Evolutionary conservation across 2,113 vertebrate species (phyloP).

Genomic region (Otis tarda): DNA sequence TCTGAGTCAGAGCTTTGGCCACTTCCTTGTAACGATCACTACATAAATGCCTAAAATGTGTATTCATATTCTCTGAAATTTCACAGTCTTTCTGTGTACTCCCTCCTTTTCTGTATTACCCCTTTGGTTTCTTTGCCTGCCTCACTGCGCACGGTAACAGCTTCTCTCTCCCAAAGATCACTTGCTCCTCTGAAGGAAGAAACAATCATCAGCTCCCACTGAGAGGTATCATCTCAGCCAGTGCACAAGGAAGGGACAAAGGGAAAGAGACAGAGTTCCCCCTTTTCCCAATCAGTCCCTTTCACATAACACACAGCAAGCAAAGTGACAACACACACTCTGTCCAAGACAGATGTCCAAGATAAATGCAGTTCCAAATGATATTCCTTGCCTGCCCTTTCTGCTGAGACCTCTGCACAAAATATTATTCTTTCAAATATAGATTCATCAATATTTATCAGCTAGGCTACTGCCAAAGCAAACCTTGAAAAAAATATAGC

Average conservation of each 20-base stretch:
- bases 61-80: not conserved
- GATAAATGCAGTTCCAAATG: not conserved
- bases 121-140: not conserved
- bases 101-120: not conserved
- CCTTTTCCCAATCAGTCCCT: not conserved
- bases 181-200: not conserved
- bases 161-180: not conserved
- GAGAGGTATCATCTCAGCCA: not conserved
- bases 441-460: conserved; percentile 56
- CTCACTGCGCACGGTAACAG: not conserved
- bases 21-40: not conserved
- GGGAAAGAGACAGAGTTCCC: not conserved
- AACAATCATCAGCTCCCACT: not conserved
- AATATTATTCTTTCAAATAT: conserved; percentile 18
- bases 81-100: not conserved
- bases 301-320: not conserved
- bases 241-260: not conserved
- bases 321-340: not conserved
- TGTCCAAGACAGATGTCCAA: not conserved
- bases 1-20: not conserved
- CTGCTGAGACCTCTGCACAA: conserved; percentile 8
- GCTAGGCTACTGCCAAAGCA: conserved; percentile 35
- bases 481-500: conserved; percentile 25
- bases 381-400: not conserved
- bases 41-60: not conserved